Conservation (phyloP, 92 coral and sea anemone genomes). For the Muricea muricata region DNA sequence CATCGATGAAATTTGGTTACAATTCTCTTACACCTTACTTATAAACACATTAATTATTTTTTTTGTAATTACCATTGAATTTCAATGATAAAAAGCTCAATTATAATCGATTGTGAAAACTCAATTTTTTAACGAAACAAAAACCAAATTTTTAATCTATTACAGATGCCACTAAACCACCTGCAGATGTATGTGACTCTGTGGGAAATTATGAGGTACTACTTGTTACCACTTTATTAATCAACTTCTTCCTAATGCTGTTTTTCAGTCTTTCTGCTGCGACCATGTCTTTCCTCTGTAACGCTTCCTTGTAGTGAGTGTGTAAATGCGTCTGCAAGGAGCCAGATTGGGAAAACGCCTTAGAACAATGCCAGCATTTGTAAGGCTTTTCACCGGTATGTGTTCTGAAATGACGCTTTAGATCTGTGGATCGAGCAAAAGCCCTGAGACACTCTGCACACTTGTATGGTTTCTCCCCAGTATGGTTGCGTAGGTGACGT, state of each 20-base stretch:
- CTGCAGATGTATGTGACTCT: too few species aligned
- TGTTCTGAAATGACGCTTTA: conserved; percentile 96
- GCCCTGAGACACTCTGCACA: conserved; percentile 96
- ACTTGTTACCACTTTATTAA: conserved; percentile 17
- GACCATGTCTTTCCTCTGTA: conserved; percentile 88
- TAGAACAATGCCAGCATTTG: conserved; percentile 99
- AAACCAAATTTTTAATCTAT: too few species aligned
- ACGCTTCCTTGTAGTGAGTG: conserved; percentile 90
- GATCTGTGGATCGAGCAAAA: conserved; percentile 98
- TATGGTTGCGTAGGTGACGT: conserved; percentile 94
- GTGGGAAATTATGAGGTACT: neutral
- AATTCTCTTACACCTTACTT: too few species aligned
- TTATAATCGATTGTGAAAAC: too few species aligned
- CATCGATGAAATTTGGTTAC: too few species aligned
- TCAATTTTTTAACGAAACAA: too few species aligned
- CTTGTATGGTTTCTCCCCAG: conserved; percentile 97
- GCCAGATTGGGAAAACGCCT: conserved; percentile 98
- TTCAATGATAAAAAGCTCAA: too few species aligned
- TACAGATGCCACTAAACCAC: too few species aligned
- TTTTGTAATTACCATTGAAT: too few species aligned
- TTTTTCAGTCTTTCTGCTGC: conserved; percentile 49
- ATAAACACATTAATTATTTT: too few species aligned
- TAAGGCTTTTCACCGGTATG: conserved; percentile 98
- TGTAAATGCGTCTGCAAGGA: conserved; percentile 94
- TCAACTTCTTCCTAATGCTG: conserved; percentile 35